phyloP scores from a whole-genome alignment of 2,797 vertebrate species.

The Chrosomus eos region DNA sequence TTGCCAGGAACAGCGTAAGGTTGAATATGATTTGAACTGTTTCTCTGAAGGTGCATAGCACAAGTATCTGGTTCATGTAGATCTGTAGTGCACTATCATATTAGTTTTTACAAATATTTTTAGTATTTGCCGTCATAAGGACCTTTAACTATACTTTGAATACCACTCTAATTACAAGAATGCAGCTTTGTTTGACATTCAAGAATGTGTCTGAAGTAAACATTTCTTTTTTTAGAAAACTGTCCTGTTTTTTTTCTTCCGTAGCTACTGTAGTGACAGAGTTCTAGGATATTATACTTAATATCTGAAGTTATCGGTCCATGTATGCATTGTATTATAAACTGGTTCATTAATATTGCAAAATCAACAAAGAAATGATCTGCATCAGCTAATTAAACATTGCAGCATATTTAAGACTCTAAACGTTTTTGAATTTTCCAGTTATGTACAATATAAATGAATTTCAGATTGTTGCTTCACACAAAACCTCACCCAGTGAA shows the following conservation, averaged over 20 bases:
- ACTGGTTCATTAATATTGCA: constrained; percentile 10
- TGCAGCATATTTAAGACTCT: constrained; percentile 10
- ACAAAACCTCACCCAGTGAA: neutral
- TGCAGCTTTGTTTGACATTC: constrained; percentile 80
- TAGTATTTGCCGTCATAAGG: constrained; percentile 77
- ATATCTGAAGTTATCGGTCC: neutral
- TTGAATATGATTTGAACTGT: constrained; percentile 69
- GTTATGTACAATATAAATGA: neutral
- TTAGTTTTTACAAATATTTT: constrained; percentile 77
- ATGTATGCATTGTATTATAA: constrained; percentile 2
- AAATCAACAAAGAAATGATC: neutral
- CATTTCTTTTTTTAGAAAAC: constrained; percentile 65
- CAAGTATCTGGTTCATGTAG: constrained; percentile 82
- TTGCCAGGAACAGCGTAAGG: constrained; percentile 73
- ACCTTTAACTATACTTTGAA: constrained; percentile 85
- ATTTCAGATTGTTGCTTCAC: neutral
- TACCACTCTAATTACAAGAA: constrained; percentile 83
- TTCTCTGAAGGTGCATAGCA: constrained; percentile 75
- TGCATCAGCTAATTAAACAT: neutral
- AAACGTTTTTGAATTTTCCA: neutral
- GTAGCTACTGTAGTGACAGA: neutral
- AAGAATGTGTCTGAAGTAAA: constrained; percentile 83
- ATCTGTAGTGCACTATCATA: constrained; percentile 75
- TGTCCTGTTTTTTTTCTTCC: neutral
- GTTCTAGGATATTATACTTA: neutral